Conservation (phyloP, 2,797 vertebrate species). For the Taenioides sp. region DNA sequence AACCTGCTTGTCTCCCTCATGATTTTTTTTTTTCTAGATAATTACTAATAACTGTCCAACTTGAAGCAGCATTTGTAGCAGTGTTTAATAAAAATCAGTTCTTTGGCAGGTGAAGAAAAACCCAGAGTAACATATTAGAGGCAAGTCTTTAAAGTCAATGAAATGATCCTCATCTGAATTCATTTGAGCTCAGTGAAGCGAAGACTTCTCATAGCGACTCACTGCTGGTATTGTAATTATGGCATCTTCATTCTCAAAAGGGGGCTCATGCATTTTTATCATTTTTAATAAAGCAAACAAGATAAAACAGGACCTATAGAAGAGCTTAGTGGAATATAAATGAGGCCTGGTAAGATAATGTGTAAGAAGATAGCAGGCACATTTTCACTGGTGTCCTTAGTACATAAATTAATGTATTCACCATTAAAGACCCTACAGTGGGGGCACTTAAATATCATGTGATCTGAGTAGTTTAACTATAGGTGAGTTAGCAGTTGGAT, state of each 20-base stretch:
- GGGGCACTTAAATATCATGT: neutral
- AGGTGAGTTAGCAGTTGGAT: neutral
- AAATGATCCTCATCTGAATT: slow-evolving; percentile 25
- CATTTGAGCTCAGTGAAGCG: slow-evolving; percentile 38
- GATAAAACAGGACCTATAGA: slow-evolving; percentile 16
- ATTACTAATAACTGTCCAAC: slow-evolving; percentile 69
- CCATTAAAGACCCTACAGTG: neutral
- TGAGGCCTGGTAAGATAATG: neutral
- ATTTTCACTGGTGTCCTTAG: neutral
- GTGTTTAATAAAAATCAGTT: slow-evolving; percentile 49
- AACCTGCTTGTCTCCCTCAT: too few species aligned
- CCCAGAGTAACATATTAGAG: slow-evolving; percentile 41
- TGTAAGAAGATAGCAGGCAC: neutral
- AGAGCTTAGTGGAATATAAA: slow-evolving; percentile 11
- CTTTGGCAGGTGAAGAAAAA: slow-evolving; percentile 38
- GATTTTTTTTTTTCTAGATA: too few species aligned
- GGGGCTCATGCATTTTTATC: slow-evolving; percentile 5
- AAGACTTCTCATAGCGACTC: slow-evolving; percentile 25
- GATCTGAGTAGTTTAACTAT: neutral
- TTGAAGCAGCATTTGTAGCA: slow-evolving; percentile 41
- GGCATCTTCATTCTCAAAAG: slow-evolving; percentile 12
- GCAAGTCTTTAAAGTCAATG: slow-evolving; percentile 41
- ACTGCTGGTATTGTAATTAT: slow-evolving; percentile 2
- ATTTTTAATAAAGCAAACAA: slow-evolving; percentile 10
- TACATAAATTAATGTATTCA: neutral